A percentile compares a stretch with the other conserved stretches of the same genome.
Evolutionary conservation across 2,888 invertebrate species (phyloP).

Genomic region (Drosophila fungiperda): DNA sequence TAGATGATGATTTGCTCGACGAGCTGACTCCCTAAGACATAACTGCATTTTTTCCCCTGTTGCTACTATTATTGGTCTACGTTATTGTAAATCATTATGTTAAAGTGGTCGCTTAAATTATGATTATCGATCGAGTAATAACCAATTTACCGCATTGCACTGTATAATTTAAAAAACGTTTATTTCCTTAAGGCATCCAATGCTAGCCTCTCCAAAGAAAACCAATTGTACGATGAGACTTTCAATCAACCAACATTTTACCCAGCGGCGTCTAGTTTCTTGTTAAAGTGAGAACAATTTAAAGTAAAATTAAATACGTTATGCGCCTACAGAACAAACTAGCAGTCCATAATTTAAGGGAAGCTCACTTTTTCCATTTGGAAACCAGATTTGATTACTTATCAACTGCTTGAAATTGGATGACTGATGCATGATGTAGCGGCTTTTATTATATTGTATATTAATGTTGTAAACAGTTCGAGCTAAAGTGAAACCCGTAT

Average conservation of each 20-base stretch:
- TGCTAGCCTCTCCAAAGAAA: slow-evolving; percentile 45
- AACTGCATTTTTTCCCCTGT: slow-evolving; percentile 63
- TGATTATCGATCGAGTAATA: slow-evolving; percentile 24
- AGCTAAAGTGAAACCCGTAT: slow-evolving; percentile 9
- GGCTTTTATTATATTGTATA: not conserved
- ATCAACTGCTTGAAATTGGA: not conserved
- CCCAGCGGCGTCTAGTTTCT: slow-evolving; percentile 28
- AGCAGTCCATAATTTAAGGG: not conserved
- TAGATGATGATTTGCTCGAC: slow-evolving; percentile 13
- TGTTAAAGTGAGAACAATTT: slow-evolving; percentile 32
- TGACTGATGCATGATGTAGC: slow-evolving; percentile 1
- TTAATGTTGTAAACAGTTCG: not conserved
- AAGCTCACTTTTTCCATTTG: not conserved
- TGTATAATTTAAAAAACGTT: slow-evolving; percentile 6
- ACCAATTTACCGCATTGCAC: slow-evolving; percentile 17
- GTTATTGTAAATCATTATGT: slow-evolving; percentile 42
- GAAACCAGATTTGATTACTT: not conserved
- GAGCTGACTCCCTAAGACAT: slow-evolving; percentile 53
- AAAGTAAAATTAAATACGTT: slow-evolving; percentile 23
- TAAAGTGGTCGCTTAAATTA: slow-evolving; percentile 35
- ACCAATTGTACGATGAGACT: slow-evolving; percentile 30
- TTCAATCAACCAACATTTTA: slow-evolving; percentile 21
- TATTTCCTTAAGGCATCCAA: slow-evolving; percentile 42
- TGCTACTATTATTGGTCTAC: slow-evolving; percentile 27
- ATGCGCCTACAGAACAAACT: slow-evolving; percentile 12